Evolutionary conservation across 2,113 vertebrate genomes (phyloP), one percentile per base, ranked within the genome.

Genomic region (Ginglymostoma cirratum): DNA sequence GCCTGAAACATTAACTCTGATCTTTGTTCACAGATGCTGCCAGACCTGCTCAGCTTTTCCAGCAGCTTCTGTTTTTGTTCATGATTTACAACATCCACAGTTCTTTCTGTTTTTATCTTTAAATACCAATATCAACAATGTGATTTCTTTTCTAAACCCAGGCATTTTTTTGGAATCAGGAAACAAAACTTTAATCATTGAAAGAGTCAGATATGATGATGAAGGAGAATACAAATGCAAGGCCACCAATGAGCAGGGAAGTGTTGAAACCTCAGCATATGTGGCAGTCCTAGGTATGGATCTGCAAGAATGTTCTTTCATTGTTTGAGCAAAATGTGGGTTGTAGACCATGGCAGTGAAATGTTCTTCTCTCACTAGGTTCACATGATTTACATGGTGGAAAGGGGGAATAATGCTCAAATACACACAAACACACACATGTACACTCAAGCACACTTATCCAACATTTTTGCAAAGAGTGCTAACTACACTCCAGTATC

Each of bases 131-230:
- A 94, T 23, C 5, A 19, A 17, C 23, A 86, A 48, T 38, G 12
- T 55, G 2, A 55, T 23, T 55, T 96, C 96, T 14, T 96, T 95
- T 24, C 66, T 30, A 70, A 76, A 96, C 96, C 3, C 97, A 99
- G 99, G 98, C 69, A 98, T 99, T 96, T 98, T 97, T 38, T 96
- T 98, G 96, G 97, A 76, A 70, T 45, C 97, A 96, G 97, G 97
- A 19, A 97, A 98, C 5, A 98, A 98, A 0, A 96, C 96, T 23
- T 97, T 99, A 96, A 97, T 97, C 96, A 99, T 99, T 3, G 98
- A 99, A 95, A 97, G 98, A 96, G 98, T 99, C 96, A 99, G 99
- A 96, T 99, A 99, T 96, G 98, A 99, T 0, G 99, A 99, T 0
- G 98, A 99, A 96, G 99, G 99, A 42, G 96, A 98, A 61, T 99